phyloP scores from a whole-genome alignment of 2,888 invertebrate genomes.

The Cyrtodaria siliqua region DNA sequence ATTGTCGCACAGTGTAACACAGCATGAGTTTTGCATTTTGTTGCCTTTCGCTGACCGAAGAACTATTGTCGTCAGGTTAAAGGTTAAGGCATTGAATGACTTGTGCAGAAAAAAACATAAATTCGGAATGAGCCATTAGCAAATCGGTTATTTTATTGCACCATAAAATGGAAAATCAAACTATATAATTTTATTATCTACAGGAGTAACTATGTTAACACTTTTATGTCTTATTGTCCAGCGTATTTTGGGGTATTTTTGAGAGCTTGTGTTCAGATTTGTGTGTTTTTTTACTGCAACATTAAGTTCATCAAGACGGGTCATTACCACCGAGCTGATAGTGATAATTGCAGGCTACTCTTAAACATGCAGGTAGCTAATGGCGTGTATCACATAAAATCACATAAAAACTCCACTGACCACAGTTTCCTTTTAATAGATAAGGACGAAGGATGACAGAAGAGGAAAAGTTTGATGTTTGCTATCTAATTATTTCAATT shows the following conservation, averaged over 20 bases:
- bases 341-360: not conserved
- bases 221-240: not conserved
- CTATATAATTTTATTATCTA: slow-evolving; percentile 1
- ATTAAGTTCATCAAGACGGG: slow-evolving; percentile 41
- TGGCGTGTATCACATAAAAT: slow-evolving; percentile 4
- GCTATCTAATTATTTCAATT: no score
- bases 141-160: slow-evolving; percentile 9
- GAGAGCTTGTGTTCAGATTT: slow-evolving; percentile 12
- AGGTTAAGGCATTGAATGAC: not conserved
- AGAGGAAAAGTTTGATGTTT: no score
- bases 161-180: slow-evolving; percentile 9
- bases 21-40: no score
- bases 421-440: slow-evolving; percentile 1
- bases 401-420: slow-evolving; percentile 2
- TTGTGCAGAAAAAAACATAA: not conserved
- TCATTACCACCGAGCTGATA: slow-evolving; percentile 2
- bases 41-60: no score
- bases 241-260: not conserved
- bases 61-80: not conserved
- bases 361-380: slow-evolving; percentile 1
- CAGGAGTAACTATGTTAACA: not conserved
- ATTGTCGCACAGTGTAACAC: no score
- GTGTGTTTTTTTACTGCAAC: slow-evolving; percentile 29
- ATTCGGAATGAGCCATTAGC: slow-evolving; percentile 7
- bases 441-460: no score